These are phyloP conservation scores for Leucania comma DNA, from an alignment of 2,888 invertebrate species.

Conservation along the genomic window DNA sequence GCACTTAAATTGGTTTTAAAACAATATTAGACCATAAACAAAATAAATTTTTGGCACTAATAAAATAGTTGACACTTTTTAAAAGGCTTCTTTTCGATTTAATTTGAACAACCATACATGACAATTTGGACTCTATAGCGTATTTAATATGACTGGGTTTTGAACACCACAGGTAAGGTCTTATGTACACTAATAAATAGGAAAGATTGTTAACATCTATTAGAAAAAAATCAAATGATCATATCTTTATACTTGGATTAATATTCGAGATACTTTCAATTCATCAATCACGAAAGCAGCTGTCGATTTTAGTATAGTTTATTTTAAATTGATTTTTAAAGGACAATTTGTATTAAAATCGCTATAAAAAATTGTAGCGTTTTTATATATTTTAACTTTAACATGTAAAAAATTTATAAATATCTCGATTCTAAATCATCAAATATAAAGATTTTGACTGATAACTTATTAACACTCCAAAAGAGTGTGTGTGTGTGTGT, in stretches of 20 bases:
- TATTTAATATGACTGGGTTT: background rate
- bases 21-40: background rate
- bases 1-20: background rate
- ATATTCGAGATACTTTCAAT: no score
- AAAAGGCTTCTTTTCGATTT: constrained; percentile 19
- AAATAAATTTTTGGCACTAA: constrained; percentile 41
- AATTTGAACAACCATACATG: constrained; percentile 21
- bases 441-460: background rate
- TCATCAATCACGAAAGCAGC: no score
- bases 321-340: no score
- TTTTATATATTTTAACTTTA: no score
- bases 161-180: background rate
- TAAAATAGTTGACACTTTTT: constrained; percentile 30
- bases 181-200: background rate
- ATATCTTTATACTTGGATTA: no score
- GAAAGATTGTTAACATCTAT: background rate
- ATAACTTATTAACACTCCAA: background rate
- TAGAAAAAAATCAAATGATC: no score
- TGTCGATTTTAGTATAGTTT: no score
- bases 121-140: constrained; percentile 1
- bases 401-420: no score
- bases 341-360: no score
- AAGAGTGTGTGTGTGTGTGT: no score
- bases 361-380: no score
- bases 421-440: no score